Percentiles rank a stretch among this genome's conserved stretches.
phyloP scores from a whole-genome alignment of 2,888 invertebrate genomes.

The Dasypolia templi region DNA sequence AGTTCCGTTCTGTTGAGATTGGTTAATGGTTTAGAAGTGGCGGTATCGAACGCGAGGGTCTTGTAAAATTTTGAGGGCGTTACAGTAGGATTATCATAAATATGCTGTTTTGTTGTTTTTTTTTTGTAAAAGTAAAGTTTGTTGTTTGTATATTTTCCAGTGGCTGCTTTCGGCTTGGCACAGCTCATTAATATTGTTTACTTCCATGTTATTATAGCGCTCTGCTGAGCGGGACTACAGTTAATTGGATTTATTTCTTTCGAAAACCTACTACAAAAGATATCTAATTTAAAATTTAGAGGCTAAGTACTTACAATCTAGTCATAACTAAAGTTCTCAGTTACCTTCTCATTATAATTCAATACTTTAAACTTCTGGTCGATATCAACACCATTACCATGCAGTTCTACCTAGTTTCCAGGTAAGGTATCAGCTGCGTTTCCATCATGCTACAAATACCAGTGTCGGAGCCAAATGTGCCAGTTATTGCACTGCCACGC shows the following conservation, averaged over 20 bases:
- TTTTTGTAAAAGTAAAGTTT: not conserved
- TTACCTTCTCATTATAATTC: not conserved
- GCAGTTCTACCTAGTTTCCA: not conserved
- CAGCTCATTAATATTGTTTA: not conserved
- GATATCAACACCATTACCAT: not conserved
- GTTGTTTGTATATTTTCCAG: not conserved
- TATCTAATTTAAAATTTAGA: not conserved
- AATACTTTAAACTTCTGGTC: not conserved
- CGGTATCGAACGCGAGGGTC: not conserved
- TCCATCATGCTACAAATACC: conserved; percentile 16
- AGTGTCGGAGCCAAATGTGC: conserved; percentile 46
- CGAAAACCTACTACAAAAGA: not conserved
- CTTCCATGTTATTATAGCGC: not conserved
- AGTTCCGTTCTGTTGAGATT: not conserved
- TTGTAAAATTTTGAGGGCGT: not conserved
- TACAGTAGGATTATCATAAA: not conserved
- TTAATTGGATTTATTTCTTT: conserved; percentile 1
- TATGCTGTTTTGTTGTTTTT: not conserved
- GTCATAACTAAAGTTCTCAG: not conserved
- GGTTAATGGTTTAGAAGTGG: not conserved
- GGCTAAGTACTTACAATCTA: not conserved
- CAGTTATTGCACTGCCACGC: conserved; percentile 23
- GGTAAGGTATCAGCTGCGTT: conserved; percentile 20
- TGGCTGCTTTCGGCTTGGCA: not conserved
- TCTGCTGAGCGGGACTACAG: not conserved